Base-by-base conservation (phyloP, 2,888 invertebrate genomes). In the Epinotia bilunana region DNA sequence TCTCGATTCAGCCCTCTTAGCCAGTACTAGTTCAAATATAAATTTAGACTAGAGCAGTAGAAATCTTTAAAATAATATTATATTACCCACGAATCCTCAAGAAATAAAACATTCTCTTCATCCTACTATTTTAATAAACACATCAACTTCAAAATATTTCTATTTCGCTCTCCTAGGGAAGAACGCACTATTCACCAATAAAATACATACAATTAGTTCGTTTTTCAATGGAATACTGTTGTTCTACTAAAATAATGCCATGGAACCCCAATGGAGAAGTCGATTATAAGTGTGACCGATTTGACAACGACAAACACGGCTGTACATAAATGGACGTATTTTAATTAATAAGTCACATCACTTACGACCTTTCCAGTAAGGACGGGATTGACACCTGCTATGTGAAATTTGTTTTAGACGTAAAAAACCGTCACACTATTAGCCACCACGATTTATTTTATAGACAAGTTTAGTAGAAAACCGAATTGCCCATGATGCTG, bases 371-470 rank as follows among this genome's bases (percentile, higher is more conserved):
- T 60, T 39, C 28, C n/a, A 60, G 28, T 3, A 49, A 61, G 11
- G 5, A 2, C 9, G 33, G 49, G 33, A 20, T 20, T 80, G 86
- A 88, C 91, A 91, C 91, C 92, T 91, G 92, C 87, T 83, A 87
- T 46, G 86, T 82, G 76, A 83, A 83, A 83, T 87, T 86, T 88
- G 88, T 88, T 88, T 88, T 86, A 85, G 81, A 76, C 79, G 73
- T 69, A 53, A 57, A 77, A 77, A 71, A 73, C 77, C 74, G 55
- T 76, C 75, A 70, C 65, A 60, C 64, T 13, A 46, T 74, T 70
- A 71, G 65, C 60, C 60, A 28, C 28, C 20, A 53, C 61, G 65
- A 65, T 71, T 71, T 71, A 74, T 74, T 60, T 74, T 58, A 69
- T 60, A 71, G 57, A 60, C 46, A 20, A 53, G 43, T 73, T 60